Evolutionary conservation across 2,113 vertebrate species (phyloP).

Genomic region (Sphyrna mokarran): DNA sequence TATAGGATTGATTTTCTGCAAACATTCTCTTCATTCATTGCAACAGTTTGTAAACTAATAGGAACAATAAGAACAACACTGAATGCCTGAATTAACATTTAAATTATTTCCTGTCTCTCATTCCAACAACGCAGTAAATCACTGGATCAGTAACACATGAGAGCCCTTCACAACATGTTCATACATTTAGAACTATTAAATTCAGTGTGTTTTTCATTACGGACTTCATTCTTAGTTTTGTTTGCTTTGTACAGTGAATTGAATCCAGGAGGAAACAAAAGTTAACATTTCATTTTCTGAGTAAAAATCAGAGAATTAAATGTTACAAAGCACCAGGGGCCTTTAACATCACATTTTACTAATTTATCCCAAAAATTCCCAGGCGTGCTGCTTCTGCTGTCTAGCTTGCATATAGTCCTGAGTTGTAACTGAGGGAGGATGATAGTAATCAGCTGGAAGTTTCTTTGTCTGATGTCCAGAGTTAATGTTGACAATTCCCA

Average conservation of each 20-base stretch:
- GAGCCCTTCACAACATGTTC: neutral
- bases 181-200: neutral
- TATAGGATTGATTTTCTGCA: neutral
- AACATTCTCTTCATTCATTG: neutral
- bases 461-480: too few relatives aligned
- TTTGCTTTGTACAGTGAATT: neutral
- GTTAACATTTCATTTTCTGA: too few relatives aligned
- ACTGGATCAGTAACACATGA: neutral
- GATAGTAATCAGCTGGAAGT: too few relatives aligned
- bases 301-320: too few relatives aligned
- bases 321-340: too few relatives aligned
- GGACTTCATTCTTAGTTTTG: neutral
- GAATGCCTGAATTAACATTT: neutral
- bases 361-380: neutral
- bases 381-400: neutral
- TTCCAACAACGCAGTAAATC: neutral
- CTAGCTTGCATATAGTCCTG: too few relatives aligned
- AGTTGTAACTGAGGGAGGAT: too few relatives aligned
- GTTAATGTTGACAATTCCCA: too few relatives aligned
- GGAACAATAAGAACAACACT: neutral
- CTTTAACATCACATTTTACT: neutral
- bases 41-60: neutral
- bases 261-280: too few relatives aligned
- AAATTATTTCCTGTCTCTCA: neutral
- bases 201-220: neutral